Base-by-base conservation (phyloP, 2,113 vertebrate species). In the Tursiops truncatus region DNA sequence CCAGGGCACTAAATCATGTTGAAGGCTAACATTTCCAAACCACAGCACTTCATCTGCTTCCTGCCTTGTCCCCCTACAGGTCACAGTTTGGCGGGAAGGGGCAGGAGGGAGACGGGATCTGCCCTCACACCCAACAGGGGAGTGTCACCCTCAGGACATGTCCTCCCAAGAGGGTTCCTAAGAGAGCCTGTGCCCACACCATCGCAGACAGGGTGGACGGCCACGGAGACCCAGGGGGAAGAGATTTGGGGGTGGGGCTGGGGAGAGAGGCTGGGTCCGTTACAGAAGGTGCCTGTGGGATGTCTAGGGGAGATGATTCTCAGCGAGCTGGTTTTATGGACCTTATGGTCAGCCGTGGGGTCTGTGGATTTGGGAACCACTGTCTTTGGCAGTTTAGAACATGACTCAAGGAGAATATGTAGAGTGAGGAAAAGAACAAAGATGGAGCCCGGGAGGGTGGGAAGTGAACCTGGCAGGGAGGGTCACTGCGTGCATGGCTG, bases 1-100 rank as follows among this genome's bases (percentile, higher is more conserved):
- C 94, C 96, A 97, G 92, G 87, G 84, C 90, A 96, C 96, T 97
- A 97, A 93, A 97, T 97, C 97, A 97, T 14, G 90, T 89, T 89
- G 86, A 97, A 93, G 89, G 28, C 89, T 91, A 96, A 93, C 83
- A 96, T 95, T 96, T 89, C 74, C 3, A 93, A 97, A 73, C 68
- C 26, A 41, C 60, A 85, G 83, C 68, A 21, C n/a, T 47, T 1
- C 3, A 5, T 67, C 70, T 23, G 47, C 28, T 14, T 21, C 41
- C 73, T 0, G 0, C 0, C 1, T 7, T 8, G 58, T 20, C 50
- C 71, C 31, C 73, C 6, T 21, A 25, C 0, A 7, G 93, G 81
- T 20, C 83, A 65, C 60, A 62, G 68, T 89, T 38, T 53, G 20
- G 12, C 31, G 44, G 60, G 23, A 31, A 5, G 56, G 65, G 62